Percentiles rank a stretch among this genome's conserved stretches.
Evolutionary conservation across 1,140 invertebrate species (phyloP).

Genomic region (Zophobas morio): DNA sequence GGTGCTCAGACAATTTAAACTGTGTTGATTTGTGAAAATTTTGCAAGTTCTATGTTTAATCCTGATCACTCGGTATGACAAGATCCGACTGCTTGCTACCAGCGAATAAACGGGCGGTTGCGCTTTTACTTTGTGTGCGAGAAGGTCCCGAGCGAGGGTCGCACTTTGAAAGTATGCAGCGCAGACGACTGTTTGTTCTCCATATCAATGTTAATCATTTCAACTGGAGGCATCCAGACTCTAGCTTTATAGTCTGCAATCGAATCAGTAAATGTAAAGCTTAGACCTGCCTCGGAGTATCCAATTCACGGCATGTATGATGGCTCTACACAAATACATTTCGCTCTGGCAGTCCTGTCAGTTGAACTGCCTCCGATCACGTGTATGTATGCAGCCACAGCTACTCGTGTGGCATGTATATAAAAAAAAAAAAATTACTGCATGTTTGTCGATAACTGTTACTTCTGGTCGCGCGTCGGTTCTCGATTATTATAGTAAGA

Average conservation of each 20-base stretch:
- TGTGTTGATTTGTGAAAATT: constrained; percentile 67
- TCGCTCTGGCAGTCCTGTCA: constrained; percentile 62
- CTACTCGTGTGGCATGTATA: constrained; percentile 63
- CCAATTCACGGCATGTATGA: constrained; percentile 64
- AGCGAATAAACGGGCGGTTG: constrained; percentile 42
- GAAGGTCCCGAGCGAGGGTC: background rate
- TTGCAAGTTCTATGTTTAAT: constrained; percentile 68
- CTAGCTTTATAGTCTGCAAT: constrained; percentile 63
- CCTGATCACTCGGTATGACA: constrained; percentile 65
- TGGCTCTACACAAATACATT: constrained; percentile 65
- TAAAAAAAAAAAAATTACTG: constrained; percentile 53
- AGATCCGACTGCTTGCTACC: constrained; percentile 65
- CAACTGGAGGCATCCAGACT: constrained; percentile 61
- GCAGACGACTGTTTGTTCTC: constrained; percentile 49
- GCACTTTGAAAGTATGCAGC: constrained; percentile 24
- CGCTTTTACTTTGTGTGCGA: constrained; percentile 30
- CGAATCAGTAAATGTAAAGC: constrained; percentile 61
- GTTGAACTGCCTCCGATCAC: constrained; percentile 61
- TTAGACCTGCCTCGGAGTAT: constrained; percentile 62
- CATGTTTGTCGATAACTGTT: constrained; percentile 60
- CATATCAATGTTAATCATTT: constrained; percentile 60
- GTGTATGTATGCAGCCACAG: constrained; percentile 65
- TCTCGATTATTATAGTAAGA: constrained; percentile 22
- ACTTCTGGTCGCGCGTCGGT: constrained; percentile 42
- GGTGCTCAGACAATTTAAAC: constrained; percentile 67